Evolutionary conservation across 2,797 vertebrate genomes (phyloP).

Genomic region (Lepilemur ruficaudatus): DNA sequence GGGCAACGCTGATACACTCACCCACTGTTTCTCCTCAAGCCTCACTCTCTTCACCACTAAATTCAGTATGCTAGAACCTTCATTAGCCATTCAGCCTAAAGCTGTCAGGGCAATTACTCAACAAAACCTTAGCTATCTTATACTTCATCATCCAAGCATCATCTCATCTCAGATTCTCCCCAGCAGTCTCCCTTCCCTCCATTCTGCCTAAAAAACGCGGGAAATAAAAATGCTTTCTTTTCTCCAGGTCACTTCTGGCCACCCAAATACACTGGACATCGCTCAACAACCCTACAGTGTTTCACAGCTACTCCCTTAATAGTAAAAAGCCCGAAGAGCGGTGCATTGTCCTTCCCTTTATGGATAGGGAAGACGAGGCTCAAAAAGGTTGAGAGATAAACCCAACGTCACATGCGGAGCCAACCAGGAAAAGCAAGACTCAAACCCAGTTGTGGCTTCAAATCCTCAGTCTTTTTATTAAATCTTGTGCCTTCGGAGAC

Average conservation of each 20-base stretch:
- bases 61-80: neutral
- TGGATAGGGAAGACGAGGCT: neutral
- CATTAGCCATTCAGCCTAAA: neutral
- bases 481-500: neutral
- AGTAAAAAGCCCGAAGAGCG: neutral
- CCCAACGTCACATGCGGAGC: neutral
- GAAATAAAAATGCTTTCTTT: slow-evolving; percentile 11
- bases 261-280: neutral
- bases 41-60: neutral
- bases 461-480: neutral
- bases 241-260: neutral
- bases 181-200: neutral
- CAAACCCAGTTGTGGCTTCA: neutral
- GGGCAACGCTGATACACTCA: neutral
- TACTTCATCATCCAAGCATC: neutral
- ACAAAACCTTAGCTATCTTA: neutral
- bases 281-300: neutral
- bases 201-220: neutral
- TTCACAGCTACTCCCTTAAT: neutral
- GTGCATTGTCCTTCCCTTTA: neutral
- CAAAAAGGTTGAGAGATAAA: neutral
- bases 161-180: neutral
- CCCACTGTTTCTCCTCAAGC: neutral
- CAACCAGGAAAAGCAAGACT: neutral
- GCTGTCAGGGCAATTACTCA: neutral